Evolutionary conservation across 2,888 invertebrate species (phyloP), one percentile per base, ranked within the genome.

Genomic region (Nemotelus nigrinus): DNA sequence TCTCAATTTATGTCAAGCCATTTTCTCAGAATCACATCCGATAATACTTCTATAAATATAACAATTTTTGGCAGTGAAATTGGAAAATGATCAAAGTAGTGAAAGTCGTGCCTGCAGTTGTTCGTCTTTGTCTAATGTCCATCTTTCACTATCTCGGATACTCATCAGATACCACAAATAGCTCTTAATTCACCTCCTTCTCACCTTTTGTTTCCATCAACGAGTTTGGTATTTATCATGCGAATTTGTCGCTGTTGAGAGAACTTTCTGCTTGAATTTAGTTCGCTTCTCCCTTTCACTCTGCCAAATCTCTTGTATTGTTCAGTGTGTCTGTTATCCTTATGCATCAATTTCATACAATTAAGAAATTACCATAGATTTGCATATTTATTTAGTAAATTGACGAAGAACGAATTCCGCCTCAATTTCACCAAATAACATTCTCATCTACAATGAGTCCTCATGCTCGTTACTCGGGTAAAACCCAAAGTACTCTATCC

Each of bases 281-380:
- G 41, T 55, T 70, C 25, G 70, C 55, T 55, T 70, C 70, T 70
- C 43, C 70, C 53, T 70, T 70, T 70, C 70, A 70, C 43, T 70
- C 70, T 41, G n/a, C 25, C 44, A 45, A 50, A 68, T 67, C 57
- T 55, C 43, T 53, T 63, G 75, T 76, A 55, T 70, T 77, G 70
- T 76, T 78, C 72, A 71, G 55, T 60, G 74, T 76, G 78, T 71
- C 79, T 79, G 76, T 79, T 79, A 79, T 78, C 77, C 79, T 78
- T 79, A 78, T 79, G 79, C 79, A 79, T 79, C 79, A 79, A 79
- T 79, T 79, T 79, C 79, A 79, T 79, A 78, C 79, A 79, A 79
- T 79, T 79, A 79, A 77, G 78, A 79, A 79, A 79, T 79, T 79
- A 79, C 79, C 78, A 79, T 79, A 79, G 78, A 78, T 79, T 79